A percentile compares a stretch with the other conserved stretches of the same genome.
phyloP scores from a whole-genome alignment of 2,797 vertebrate genomes.

The Hybognathus amarus region DNA sequence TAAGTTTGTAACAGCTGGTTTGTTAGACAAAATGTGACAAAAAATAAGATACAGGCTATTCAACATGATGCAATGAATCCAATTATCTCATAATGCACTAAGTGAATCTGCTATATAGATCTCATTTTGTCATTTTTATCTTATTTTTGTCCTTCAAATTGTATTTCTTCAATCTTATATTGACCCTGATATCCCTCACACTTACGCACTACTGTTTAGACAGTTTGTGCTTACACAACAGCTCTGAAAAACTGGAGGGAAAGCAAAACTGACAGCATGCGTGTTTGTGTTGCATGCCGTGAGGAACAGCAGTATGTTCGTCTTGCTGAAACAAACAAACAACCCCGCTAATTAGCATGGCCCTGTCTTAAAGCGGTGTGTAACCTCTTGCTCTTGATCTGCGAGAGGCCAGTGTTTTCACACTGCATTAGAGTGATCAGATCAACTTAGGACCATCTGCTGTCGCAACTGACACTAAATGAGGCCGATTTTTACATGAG shows the following conservation, averaged over 20 bases:
- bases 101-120: background rate
- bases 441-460: constrained; percentile 9
- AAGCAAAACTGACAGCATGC: constrained; percentile 25
- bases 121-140: too few relatives aligned
- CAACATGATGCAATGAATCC: background rate
- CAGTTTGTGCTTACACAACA: constrained; percentile 7
- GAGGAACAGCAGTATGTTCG: constrained; percentile 8
- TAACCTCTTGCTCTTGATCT: constrained; percentile 27
- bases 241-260: constrained; percentile 9
- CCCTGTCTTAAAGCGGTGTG: constrained; percentile 12
- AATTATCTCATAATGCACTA: background rate
- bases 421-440: constrained; percentile 11
- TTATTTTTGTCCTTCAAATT: background rate
- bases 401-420: constrained; percentile 3
- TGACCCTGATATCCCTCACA: background rate
- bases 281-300: constrained; percentile 20
- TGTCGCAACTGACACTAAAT: constrained; percentile 1
- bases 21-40: background rate
- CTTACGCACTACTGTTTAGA: background rate
- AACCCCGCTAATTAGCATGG: background rate
- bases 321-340: constrained; percentile 27
- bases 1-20: background rate
- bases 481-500: background rate
- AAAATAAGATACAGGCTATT: background rate
- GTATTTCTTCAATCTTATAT: background rate